These are phyloP conservation scores for Dendrolimus kikuchii DNA, from an alignment of 1,140 invertebrate genomes.

Conservation along the genomic window DNA sequence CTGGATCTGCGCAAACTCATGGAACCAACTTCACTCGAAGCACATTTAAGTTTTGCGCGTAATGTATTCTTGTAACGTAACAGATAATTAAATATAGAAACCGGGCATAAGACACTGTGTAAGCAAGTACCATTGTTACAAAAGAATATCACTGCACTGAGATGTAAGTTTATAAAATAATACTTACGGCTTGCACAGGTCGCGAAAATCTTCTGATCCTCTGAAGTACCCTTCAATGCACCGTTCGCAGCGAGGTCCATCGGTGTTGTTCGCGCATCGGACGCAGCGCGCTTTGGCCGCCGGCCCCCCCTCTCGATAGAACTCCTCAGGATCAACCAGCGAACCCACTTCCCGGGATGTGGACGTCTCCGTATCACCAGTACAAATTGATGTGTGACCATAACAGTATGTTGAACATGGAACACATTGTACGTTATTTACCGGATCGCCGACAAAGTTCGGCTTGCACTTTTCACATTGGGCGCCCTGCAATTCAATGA, in stretches of 20 bases:
- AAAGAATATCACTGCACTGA: too few relatives aligned
- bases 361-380: conserved; percentile 68
- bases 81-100: too few relatives aligned
- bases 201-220: conserved; percentile 82
- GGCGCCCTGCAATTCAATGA: conserved; percentile 65
- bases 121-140: too few relatives aligned
- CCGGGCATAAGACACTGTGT: too few relatives aligned
- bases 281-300: conserved; percentile 84
- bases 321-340: conserved; percentile 65
- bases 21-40: too few relatives aligned
- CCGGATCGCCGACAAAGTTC: conserved; percentile 92
- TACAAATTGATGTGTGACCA: conserved; percentile 88
- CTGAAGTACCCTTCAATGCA: conserved; percentile 91
- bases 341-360: conserved; percentile 73
- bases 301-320: conserved; percentile 77
- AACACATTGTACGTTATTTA: conserved; percentile 87
- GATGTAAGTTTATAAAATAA: neutral
- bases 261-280: conserved; percentile 89
- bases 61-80: too few relatives aligned
- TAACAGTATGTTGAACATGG: conserved; percentile 93
- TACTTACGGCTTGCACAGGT: conserved; percentile 82
- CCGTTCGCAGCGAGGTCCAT: conserved; percentile 86
- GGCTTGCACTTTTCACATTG: conserved; percentile 92
- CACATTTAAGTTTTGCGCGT: too few relatives aligned
- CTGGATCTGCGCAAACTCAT: too few relatives aligned